Conservation (phyloP, 1,140 invertebrate genomes). For the Ceratosolen fusciceps region DNA sequence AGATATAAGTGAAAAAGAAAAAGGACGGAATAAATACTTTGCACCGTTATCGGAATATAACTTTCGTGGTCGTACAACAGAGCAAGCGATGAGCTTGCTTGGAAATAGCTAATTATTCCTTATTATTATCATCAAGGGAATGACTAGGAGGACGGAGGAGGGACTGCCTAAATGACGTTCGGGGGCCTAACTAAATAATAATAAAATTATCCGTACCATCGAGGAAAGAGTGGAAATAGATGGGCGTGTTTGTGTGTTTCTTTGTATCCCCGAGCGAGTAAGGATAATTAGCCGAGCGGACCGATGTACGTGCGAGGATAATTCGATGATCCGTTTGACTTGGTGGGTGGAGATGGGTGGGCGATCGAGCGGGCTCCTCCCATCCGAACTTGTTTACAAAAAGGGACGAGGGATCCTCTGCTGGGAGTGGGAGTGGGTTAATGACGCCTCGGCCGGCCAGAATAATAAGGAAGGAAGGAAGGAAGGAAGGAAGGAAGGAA, state of each 20-base stretch:
- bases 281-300: not conserved
- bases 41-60: conserved; percentile 18
- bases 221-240: too few relatives aligned
- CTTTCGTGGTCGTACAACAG: conserved; percentile 13
- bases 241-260: not conserved
- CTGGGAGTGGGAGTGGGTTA: not conserved
- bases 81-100: conserved; percentile 23
- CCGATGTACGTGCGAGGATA: not conserved
- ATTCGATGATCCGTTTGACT: not conserved
- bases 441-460: too few relatives aligned
- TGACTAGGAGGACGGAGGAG: too few relatives aligned
- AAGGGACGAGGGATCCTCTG: not conserved
- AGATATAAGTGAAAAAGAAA: conserved; percentile 12
- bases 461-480: not conserved
- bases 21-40: not conserved
- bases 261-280: not conserved
- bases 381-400: not conserved
- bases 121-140: conserved; percentile 30
- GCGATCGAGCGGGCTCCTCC: too few relatives aligned
- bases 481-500: not conserved
- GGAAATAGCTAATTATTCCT: conserved; percentile 29
- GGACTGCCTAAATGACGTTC: too few relatives aligned
- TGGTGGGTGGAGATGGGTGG: too few relatives aligned
- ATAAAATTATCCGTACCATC: too few relatives aligned
- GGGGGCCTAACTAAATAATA: too few relatives aligned